phyloP scores from a whole-genome alignment of 2,888 invertebrate species.

The Orchestes rusci region DNA sequence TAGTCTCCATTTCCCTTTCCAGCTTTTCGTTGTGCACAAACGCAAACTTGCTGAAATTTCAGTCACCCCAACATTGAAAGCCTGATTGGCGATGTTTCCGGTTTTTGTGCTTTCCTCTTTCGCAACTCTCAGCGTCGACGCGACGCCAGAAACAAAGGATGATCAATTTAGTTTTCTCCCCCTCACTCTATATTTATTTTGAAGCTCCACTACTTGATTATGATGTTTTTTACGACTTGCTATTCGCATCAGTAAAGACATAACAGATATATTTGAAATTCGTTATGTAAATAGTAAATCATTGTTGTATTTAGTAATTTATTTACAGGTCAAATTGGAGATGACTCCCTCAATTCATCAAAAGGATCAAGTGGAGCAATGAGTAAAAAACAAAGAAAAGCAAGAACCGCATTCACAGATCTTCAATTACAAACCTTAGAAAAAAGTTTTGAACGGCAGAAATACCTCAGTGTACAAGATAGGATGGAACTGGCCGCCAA shows the following conservation, averaged over 20 bases:
- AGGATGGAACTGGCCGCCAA: constrained; percentile 97
- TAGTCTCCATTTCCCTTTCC: constrained; percentile 2
- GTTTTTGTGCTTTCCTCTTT: too few species aligned
- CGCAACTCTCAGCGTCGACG: too few species aligned
- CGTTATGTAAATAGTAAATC: too few species aligned
- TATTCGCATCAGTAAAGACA: too few species aligned
- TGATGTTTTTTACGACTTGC: too few species aligned
- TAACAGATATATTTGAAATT: too few species aligned
- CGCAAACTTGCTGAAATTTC: constrained; percentile 9
- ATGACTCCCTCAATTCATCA: constrained; percentile 63
- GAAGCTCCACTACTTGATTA: too few species aligned
- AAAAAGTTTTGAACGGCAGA: constrained; percentile 94
- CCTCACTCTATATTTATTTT: too few species aligned
- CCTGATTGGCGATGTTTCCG: constrained; percentile 39
- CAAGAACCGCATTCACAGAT: constrained; percentile 97
- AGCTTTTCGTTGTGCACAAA: constrained; percentile 5
- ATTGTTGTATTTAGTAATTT: too few species aligned
- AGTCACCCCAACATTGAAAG: constrained; percentile 9
- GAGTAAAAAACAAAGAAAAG: constrained; percentile 93
- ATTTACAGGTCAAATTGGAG: constrained; percentile 79
- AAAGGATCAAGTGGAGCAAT: constrained; percentile 50
- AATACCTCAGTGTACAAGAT: constrained; percentile 95
- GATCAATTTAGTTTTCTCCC: too few species aligned
- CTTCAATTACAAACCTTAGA: constrained; percentile 94
- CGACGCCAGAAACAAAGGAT: too few species aligned